Evolutionary conservation across 1,140 invertebrate species (phyloP).

Genomic region (Kradibia gibbosae): DNA sequence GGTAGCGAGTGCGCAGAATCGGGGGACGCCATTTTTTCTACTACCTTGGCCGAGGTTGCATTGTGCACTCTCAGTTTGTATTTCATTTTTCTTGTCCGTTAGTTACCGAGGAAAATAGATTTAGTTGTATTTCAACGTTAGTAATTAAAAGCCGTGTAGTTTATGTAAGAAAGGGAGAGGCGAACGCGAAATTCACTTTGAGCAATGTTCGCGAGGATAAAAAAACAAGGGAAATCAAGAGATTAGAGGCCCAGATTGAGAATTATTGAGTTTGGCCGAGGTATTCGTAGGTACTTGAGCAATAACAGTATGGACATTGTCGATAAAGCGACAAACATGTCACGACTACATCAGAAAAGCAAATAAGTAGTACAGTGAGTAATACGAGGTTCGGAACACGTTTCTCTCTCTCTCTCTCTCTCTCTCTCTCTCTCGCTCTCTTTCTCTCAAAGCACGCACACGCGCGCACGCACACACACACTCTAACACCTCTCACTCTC

Average conservation of each 20-base stretch:
- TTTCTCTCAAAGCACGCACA: too few species aligned
- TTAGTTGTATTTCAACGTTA: constrained; percentile 2
- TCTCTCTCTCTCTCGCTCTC: too few species aligned
- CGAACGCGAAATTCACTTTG: neutral
- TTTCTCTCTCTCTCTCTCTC: neutral
- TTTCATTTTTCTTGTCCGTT: neutral
- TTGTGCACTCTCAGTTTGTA: too few species aligned
- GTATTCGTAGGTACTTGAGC: neutral
- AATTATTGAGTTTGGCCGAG: too few species aligned
- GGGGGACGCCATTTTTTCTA: too few species aligned
- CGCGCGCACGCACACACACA: too few species aligned
- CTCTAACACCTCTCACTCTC: too few species aligned
- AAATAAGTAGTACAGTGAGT: neutral
- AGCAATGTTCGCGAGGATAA: neutral
- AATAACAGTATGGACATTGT: neutral
- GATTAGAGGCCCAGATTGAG: neutral
- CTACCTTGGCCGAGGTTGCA: too few species aligned
- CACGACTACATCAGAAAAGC: neutral
- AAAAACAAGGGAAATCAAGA: neutral
- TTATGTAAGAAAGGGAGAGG: neutral
- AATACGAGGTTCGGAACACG: neutral
- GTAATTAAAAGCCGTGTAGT: neutral
- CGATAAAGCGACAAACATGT: constrained; percentile 20
- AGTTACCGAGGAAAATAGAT: neutral
- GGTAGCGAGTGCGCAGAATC: too few species aligned